Conservation (phyloP, 1,140 invertebrate genomes). For the Marisa cornuarietis region DNA sequence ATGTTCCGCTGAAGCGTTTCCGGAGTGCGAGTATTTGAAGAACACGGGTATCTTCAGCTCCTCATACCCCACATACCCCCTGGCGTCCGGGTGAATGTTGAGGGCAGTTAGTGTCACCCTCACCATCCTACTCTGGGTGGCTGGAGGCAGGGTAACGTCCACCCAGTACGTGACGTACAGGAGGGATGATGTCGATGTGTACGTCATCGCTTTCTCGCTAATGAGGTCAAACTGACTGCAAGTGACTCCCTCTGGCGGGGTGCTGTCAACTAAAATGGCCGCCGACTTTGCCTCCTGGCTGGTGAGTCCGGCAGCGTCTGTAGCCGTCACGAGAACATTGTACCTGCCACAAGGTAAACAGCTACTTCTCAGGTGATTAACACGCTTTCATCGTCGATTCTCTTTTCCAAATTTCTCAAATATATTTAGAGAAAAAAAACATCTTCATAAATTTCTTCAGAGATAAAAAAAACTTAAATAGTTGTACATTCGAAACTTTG, state of each 20-base stretch:
- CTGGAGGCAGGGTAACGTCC: no score
- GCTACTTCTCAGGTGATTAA: no score
- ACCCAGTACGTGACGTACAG: neutral
- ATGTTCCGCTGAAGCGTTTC: neutral
- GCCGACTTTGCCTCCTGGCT: conserved; percentile 22
- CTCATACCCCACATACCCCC: neutral
- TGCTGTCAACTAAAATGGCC: conserved; percentile 34
- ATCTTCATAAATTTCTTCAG: no score
- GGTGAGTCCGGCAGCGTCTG: conserved; percentile 35
- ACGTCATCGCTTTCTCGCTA: neutral
- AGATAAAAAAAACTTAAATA: no score
- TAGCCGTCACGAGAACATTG: conserved; percentile 27
- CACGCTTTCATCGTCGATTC: no score
- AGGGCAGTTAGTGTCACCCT: neutral
- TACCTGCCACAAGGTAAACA: conserved; percentile 1
- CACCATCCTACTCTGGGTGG: neutral
- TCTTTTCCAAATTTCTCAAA: no score
- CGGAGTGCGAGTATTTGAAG: neutral
- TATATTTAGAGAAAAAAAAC: no score
- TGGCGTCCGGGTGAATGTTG: no score
- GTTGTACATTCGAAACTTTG: no score
- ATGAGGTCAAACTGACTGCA: conserved; percentile 18
- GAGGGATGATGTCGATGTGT: neutral
- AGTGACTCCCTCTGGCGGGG: conserved; percentile 24
- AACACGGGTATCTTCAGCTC: neutral